These are phyloP conservation scores for Oreocharis arfaki DNA, from an alignment of 2,113 vertebrate genomes.

Conservation along the genomic window DNA sequence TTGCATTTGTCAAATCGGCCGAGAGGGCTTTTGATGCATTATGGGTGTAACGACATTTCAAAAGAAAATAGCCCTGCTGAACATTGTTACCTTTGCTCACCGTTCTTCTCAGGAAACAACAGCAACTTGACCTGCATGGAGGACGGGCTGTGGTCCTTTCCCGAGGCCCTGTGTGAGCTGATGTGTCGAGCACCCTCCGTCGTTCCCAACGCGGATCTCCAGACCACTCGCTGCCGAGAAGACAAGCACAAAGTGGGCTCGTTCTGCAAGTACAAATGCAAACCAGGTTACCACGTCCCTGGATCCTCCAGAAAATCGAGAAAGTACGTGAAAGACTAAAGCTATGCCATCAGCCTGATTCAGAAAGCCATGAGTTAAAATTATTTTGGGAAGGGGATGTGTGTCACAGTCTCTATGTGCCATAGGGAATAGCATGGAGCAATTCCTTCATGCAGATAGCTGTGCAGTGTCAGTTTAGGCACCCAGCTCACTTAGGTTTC, in stretches of 20 bases:
- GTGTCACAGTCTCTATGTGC: background rate
- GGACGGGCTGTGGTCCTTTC: constrained; percentile 98
- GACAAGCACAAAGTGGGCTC: constrained; percentile 94
- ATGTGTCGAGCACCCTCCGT: constrained; percentile 87
- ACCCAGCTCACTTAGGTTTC: background rate
- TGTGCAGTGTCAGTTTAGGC: background rate
- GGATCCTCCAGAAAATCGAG: constrained; percentile 81
- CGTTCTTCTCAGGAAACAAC: constrained; percentile 81
- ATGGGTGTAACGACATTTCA: rapidly evolving
- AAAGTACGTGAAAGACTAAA: constrained; percentile 74
- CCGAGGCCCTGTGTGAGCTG: constrained; percentile 92
- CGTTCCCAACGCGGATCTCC: constrained; percentile 86
- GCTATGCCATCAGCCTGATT: background rate
- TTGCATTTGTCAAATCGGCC: background rate
- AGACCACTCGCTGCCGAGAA: constrained; percentile 86
- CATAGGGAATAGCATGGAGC: background rate
- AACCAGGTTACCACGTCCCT: constrained; percentile 89
- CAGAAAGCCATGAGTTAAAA: background rate
- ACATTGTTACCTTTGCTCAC: background rate
- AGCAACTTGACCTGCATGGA: constrained; percentile 91
- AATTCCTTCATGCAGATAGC: background rate
- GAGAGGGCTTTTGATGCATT: background rate
- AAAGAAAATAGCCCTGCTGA: background rate
- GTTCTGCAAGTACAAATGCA: constrained; percentile 97
- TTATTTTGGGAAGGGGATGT: background rate